These are phyloP conservation scores for Ovis canadensis DNA, from an alignment of 2,113 vertebrate species.

Conservation along the genomic window DNA sequence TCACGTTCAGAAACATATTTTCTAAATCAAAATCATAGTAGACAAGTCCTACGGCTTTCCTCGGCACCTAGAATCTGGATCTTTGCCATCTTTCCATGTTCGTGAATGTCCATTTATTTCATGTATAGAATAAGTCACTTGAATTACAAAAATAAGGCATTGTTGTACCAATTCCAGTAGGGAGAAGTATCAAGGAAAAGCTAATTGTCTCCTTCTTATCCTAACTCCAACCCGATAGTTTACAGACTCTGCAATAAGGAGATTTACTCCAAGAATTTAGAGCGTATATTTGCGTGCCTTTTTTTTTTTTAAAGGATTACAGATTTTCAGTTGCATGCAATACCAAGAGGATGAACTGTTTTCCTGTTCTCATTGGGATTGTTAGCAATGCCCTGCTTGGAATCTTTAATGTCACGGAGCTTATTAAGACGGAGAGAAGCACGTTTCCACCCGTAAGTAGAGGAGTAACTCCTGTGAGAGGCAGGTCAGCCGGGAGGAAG, in stretches of 20 bases:
- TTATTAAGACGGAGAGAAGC: conserved; percentile 82
- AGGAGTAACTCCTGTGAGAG: neutral
- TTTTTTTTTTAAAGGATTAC: conserved; percentile 72
- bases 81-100: neutral
- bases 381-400: conserved; percentile 84
- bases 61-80: neutral
- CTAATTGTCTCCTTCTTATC: neutral
- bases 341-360: conserved; percentile 82
- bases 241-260: neutral
- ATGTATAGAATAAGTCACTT: neutral
- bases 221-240: neutral
- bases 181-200: neutral
- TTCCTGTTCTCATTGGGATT: conserved; percentile 84
- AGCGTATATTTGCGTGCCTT: neutral
- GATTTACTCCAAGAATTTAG: neutral
- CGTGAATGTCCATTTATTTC: neutral
- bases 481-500: neutral
- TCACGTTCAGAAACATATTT: neutral
- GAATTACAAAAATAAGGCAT: neutral
- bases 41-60: neutral
- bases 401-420: conserved; percentile 77
- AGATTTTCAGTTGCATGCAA: conserved; percentile 83
- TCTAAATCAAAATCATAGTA: neutral
- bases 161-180: neutral
- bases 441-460: conserved; percentile 65